Conservation (phyloP, 2,797 vertebrate species). For the Morelia viridis region DNA sequence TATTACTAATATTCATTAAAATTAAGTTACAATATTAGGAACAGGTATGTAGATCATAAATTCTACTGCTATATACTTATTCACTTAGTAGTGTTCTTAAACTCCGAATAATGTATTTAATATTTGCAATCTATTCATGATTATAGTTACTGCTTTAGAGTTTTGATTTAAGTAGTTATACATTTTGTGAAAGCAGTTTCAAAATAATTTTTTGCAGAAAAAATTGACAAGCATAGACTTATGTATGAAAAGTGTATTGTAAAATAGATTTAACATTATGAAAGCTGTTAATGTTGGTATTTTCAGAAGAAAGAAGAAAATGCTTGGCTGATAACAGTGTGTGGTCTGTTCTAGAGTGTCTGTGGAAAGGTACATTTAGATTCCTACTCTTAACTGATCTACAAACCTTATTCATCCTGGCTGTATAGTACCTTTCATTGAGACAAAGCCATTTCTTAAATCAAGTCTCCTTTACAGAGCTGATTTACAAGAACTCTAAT, state of each 20-base stretch:
- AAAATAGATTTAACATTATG: background rate
- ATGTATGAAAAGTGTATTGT: background rate
- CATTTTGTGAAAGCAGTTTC: background rate
- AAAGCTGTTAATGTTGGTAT: background rate
- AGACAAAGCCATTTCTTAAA: background rate
- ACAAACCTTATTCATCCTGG: background rate
- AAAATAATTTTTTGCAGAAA: background rate
- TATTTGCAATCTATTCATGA: background rate
- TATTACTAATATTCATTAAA: background rate
- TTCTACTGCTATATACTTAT: background rate
- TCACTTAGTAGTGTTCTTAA: background rate
- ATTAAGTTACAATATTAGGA: background rate
- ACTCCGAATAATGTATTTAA: background rate
- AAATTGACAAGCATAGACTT: background rate
- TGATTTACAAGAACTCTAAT: background rate
- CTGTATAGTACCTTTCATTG: background rate
- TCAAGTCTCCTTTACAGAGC: background rate
- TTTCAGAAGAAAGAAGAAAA: background rate
- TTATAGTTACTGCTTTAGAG: background rate
- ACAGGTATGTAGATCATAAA: background rate
- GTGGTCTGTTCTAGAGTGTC: background rate
- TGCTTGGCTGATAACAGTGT: background rate
- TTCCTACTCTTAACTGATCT: background rate
- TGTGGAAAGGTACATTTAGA: background rate
- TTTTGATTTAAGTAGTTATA: background rate